Evolutionary conservation across 2,888 invertebrate species (phyloP), one percentile per base, ranked within the genome.

Genomic region (Ophonus ardosiacus): DNA sequence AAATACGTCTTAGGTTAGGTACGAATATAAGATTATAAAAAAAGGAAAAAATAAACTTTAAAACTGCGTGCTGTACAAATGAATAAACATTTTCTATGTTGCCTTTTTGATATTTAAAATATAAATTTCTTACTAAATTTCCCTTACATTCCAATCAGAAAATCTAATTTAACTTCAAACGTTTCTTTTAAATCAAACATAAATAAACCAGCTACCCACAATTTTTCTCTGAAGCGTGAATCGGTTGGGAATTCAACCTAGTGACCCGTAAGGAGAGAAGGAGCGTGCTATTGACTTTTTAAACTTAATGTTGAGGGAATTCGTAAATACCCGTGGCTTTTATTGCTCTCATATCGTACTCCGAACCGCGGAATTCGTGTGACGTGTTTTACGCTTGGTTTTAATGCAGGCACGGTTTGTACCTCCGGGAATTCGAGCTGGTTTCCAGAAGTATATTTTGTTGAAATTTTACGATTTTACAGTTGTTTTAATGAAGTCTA

Each of bases 251-350:
- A 78, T 78, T 78, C 76, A 31, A 78, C 76, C 56, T 21, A 21
- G 56, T 78, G 76, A 78, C 51, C 76, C 76, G 76, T 51, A 18
- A 78, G 18, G 51, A 51, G 51, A 21, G 31, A 78, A 81, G 24
- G 81, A 61, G 31, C 65, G 65, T 71, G 43, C 81, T 68, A 81
- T 81, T 71, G 81, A 81, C 81, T 81, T 81, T 81, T 81, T 63
- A 81, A 81, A 81, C 24, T 81, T 68, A 81, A 81, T 81, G 71
- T 81, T 81, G 31, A 43, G 71, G 81, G 81, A 81, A 81, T 81
- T 71, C 81, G 63, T 38, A 63, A 81, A 81, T 81, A 63, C 63
- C 59, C 79, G 59, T 59, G 15, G 79, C 59, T 79, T 79, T 79
- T 79, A 79, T 79, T 79, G 79, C 79, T 79, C 79, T 61, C 79